Evolutionary conservation across 1,140 invertebrate species (phyloP).

Genomic region (Platyura marginata): DNA sequence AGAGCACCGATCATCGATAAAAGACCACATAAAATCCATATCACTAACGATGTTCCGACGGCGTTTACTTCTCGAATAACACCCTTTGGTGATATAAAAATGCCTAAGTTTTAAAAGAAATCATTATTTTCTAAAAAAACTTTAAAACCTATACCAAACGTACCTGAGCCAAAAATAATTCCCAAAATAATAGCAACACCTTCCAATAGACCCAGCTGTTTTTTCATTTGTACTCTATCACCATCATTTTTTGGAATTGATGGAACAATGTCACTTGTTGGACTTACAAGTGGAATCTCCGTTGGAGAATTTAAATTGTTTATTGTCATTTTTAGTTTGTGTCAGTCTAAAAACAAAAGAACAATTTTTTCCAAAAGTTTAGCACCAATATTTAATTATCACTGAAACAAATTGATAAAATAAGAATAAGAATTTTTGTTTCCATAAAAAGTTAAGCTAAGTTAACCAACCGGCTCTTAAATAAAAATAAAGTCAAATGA

Average conservation of each 20-base stretch:
- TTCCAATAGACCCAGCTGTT: conserved; percentile 64
- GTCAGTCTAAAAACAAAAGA: no score
- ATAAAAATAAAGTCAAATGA: no score
- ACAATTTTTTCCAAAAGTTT: no score
- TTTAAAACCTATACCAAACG: conserved; percentile 7
- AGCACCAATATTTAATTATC: no score
- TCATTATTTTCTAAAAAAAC: neutral
- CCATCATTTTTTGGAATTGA: neutral
- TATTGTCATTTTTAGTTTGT: no score
- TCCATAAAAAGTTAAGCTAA: no score
- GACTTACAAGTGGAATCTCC: neutral
- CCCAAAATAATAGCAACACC: conserved; percentile 76
- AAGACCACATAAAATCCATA: conserved; percentile 77
- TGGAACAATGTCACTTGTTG: neutral
- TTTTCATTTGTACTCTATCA: conserved; percentile 50
- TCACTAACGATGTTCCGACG: conserved; percentile 65
- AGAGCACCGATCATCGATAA: conserved; percentile 77
- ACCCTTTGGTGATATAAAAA: conserved; percentile 93
- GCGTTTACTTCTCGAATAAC: conserved; percentile 76
- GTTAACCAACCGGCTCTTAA: no score
- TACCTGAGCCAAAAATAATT: conserved; percentile 73
- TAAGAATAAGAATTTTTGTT: no score
- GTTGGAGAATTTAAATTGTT: neutral
- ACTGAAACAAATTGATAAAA: no score
- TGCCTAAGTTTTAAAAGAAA: conserved; percentile 21